Evolutionary conservation across 1,140 invertebrate genomes (phyloP).

Genomic region (Phocides pigmalion): DNA sequence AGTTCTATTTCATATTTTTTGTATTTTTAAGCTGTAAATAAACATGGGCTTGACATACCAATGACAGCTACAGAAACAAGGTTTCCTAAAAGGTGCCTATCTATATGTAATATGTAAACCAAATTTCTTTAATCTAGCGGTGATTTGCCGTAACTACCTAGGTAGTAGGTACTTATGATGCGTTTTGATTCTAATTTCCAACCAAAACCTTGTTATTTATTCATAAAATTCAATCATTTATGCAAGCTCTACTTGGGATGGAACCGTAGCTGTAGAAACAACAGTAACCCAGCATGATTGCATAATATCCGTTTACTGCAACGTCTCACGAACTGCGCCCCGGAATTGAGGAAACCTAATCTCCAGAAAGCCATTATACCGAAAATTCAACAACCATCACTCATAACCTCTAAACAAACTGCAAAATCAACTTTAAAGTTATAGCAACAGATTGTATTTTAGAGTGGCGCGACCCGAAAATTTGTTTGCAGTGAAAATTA

Average conservation of each 20-base stretch:
- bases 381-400: conserved; percentile 65
- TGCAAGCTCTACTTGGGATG: conserved; percentile 21
- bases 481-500: conserved; percentile 58
- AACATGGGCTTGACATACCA: no score
- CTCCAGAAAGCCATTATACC: conserved; percentile 73
- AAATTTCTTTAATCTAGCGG: no score
- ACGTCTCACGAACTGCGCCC: conserved; percentile 51
- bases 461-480: conserved; percentile 37
- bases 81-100: no score
- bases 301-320: conserved; percentile 70
- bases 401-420: conserved; percentile 48
- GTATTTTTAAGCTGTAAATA: no score
- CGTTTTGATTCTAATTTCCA: conserved; percentile 2
- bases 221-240: conserved; percentile 24
- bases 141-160: no score
- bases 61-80: no score
- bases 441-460: conserved; percentile 58
- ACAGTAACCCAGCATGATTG: conserved; percentile 53
- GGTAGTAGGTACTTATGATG: conserved; percentile 5
- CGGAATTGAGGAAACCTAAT: conserved; percentile 76
- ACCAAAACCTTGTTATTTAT: conserved; percentile 15
- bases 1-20: no score
- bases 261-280: conserved; percentile 22
- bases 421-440: conserved; percentile 48
- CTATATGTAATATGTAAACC: no score